These are phyloP conservation scores for Empis stercorea DNA, from an alignment of 2,888 invertebrate genomes.

Conservation along the genomic window DNA sequence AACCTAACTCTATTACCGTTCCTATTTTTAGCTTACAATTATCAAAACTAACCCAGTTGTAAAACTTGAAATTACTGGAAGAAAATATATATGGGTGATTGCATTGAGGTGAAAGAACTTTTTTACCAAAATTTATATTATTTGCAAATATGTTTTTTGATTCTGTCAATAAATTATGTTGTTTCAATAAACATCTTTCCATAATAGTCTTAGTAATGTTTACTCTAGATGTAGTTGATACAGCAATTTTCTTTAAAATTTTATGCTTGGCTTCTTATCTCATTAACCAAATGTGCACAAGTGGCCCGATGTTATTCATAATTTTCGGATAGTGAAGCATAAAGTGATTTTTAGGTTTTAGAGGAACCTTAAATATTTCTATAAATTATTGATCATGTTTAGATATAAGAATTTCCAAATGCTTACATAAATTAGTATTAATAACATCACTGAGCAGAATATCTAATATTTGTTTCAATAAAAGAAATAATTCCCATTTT, in stretches of 20 bases:
- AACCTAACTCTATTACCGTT: no score
- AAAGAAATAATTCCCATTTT: neutral
- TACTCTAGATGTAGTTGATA: neutral
- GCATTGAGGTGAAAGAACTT: no score
- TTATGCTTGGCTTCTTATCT: conserved; percentile 1
- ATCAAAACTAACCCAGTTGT: no score
- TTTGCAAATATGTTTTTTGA: no score
- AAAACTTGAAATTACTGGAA: neutral
- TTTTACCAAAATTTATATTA: no score
- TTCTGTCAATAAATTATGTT: neutral
- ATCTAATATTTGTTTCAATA: neutral
- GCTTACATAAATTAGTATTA: neutral
- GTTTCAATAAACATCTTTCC: neutral
- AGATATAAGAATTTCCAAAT: neutral
- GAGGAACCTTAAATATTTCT: neutral
- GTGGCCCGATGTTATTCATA: neutral
- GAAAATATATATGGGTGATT: neutral
- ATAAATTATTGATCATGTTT: conserved; percentile 1
- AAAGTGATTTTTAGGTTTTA: conserved; percentile 2
- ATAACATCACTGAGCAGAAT: neutral
- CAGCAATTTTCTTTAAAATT: neutral
- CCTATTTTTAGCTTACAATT: no score
- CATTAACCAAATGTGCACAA: neutral
- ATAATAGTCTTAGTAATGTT: neutral
- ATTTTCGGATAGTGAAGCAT: neutral